phyloP scores from a whole-genome alignment of 2,888 invertebrate species.

The Euspilapteryx auroguttella region DNA sequence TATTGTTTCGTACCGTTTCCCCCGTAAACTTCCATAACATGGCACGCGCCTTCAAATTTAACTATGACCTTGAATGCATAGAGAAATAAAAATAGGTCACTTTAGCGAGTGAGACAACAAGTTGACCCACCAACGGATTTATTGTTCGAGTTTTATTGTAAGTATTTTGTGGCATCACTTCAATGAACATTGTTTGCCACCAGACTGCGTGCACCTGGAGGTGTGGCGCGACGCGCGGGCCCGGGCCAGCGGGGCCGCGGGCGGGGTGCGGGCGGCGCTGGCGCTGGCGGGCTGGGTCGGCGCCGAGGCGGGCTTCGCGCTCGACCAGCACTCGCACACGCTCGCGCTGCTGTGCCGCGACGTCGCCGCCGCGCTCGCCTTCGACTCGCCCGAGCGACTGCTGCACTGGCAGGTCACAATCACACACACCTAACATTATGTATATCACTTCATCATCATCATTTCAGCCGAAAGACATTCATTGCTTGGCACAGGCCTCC shows the following conservation, averaged over 20 bases:
- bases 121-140: background rate
- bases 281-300: constrained; percentile 85
- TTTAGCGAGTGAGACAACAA: no score
- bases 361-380: constrained; percentile 81
- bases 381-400: constrained; percentile 83
- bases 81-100: no score
- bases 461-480: no score
- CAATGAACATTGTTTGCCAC: constrained; percentile 16
- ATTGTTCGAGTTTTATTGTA: no score
- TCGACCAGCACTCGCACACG: constrained; percentile 89
- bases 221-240: constrained; percentile 85
- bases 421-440: no score
- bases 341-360: constrained; percentile 87
- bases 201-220: constrained; percentile 88
- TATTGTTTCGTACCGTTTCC: no score
- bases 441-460: no score
- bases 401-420: constrained; percentile 79
- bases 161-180: no score
- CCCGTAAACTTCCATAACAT: no score
- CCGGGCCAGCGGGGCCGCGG: constrained; percentile 68
- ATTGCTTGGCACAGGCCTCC: no score
- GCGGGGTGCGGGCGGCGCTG: constrained; percentile 80
- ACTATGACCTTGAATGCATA: no score
- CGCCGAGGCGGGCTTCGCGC: constrained; percentile 81
- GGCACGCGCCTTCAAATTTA: no score